Percentiles rank a stretch among this genome's conserved stretches.
Conservation (phyloP, 2,888 invertebrate species). For the Ophion obscuratus region DNA sequence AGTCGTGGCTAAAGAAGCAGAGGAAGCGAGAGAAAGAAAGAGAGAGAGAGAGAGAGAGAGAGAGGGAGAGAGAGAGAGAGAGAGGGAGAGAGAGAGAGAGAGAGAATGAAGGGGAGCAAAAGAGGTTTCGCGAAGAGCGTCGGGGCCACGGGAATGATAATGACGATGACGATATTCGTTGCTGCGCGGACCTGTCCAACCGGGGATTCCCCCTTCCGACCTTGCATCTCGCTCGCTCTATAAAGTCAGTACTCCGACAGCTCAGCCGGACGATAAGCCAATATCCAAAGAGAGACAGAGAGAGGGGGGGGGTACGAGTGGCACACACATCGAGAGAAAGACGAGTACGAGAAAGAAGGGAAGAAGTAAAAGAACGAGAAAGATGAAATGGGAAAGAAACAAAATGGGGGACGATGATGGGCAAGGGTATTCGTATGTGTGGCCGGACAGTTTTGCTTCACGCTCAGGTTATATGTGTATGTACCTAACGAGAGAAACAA, state of each 20-base stretch:
- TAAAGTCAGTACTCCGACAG: slow-evolving; percentile 22
- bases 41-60: slow-evolving; percentile 22
- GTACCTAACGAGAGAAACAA: slow-evolving; percentile 32
- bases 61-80: slow-evolving; percentile 27
- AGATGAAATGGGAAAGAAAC: slow-evolving; percentile 66
- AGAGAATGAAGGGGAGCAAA: slow-evolving; percentile 54
- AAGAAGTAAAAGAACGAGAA: slow-evolving; percentile 38
- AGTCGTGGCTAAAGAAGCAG: slow-evolving; percentile 40
- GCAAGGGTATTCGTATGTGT: slow-evolving; percentile 10
- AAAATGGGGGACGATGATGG: slow-evolving; percentile 40
- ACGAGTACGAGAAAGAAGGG: slow-evolving; percentile 15
- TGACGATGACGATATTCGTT: slow-evolving; percentile 69
- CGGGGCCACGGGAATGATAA: slow-evolving; percentile 69
- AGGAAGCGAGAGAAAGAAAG: neutral
- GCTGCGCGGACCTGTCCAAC: slow-evolving; percentile 65
- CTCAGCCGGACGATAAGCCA: slow-evolving; percentile 31
- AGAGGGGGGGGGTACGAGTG: slow-evolving; percentile 61
- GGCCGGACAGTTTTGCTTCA: slow-evolving; percentile 7
- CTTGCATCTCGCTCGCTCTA: neutral
- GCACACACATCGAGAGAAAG: slow-evolving; percentile 57
- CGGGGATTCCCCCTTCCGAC: slow-evolving; percentile 29
- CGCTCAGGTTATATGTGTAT: neutral
- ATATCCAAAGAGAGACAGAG: slow-evolving; percentile 26
- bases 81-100: slow-evolving; percentile 18
- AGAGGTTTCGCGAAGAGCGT: slow-evolving; percentile 58